Evolutionary conservation across 2,113 vertebrate genomes (phyloP).

Genomic region (Pseudorhombus dupliciocellatus): DNA sequence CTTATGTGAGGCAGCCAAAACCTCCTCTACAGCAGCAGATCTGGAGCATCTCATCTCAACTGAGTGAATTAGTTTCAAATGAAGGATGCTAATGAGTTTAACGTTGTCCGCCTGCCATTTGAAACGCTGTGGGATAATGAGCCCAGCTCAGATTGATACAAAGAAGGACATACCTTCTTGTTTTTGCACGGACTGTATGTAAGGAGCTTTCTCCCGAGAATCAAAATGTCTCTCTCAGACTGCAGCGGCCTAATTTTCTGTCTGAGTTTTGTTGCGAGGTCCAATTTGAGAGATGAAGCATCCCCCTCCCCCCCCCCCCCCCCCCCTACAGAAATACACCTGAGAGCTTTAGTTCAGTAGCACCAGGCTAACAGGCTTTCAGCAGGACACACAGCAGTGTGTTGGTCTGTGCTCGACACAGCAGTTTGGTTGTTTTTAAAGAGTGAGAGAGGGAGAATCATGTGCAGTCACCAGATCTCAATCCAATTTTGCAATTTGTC

Average conservation of each 20-base stretch:
- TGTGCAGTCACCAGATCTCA: not conserved
- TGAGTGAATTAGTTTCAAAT: slow-evolving; percentile 61
- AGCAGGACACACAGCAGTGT: not conserved
- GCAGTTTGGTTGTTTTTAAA: too few species aligned
- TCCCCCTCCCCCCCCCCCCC: too few species aligned
- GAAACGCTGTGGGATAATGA: slow-evolving; percentile 37
- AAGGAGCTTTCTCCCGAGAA: not conserved
- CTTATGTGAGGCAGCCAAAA: slow-evolving; percentile 64
- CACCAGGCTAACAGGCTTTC: not conserved
- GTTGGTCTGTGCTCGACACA: not conserved
- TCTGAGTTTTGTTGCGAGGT: not conserved
- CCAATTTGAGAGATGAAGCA: not conserved
- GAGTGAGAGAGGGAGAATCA: not conserved
- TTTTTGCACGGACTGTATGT: not conserved
- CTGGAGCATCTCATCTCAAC: slow-evolving; percentile 53
- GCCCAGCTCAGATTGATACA: slow-evolving; percentile 8
- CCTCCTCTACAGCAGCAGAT: slow-evolving; percentile 56
- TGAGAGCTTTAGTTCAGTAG: not conserved
- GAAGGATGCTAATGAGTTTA: slow-evolving; percentile 63
- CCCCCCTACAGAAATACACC: too few species aligned
- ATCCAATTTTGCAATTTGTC: not conserved
- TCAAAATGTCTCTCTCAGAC: not conserved
- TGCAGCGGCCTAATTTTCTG: not conserved
- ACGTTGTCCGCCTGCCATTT: slow-evolving; percentile 46
- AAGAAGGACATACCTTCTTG: not conserved